These are phyloP conservation scores for Corapipo altera DNA, from an alignment of 2,113 vertebrate genomes.

Conservation along the genomic window DNA sequence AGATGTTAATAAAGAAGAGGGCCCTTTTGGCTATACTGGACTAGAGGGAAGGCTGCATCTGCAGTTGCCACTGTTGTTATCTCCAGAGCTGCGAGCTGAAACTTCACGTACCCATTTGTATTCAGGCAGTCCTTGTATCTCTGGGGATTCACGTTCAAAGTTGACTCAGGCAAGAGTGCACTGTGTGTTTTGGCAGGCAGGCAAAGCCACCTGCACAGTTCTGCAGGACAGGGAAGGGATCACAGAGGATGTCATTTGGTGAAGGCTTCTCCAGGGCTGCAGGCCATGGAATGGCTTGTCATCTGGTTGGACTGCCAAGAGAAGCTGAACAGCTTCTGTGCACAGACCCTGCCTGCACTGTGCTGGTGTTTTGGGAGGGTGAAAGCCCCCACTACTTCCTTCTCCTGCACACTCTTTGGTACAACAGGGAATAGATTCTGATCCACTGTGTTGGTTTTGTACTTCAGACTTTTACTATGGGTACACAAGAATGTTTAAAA, in stretches of 20 bases:
- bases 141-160: not conserved
- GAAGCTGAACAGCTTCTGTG: not conserved
- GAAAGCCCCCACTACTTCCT: not conserved
- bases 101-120: not conserved
- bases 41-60: not conserved
- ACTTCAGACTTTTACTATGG: not conserved
- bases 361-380: not conserved
- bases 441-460: not conserved
- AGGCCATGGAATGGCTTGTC: not conserved
- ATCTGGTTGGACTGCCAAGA: not conserved
- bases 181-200: not conserved
- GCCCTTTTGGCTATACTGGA: not conserved
- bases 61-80: not conserved
- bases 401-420: not conserved
- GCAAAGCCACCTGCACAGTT: not conserved
- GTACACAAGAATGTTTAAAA: not conserved
- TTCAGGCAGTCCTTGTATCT: not conserved
- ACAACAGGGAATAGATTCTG: not conserved
- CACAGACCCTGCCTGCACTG: not conserved
- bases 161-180: not conserved
- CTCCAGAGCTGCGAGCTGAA: not conserved
- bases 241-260: not conserved
- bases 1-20: not conserved
- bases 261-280: not conserved
- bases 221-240: not conserved